Base-by-base conservation (phyloP, 2,797 vertebrate genomes). In the Mormyrus proboscirostris region DNA sequence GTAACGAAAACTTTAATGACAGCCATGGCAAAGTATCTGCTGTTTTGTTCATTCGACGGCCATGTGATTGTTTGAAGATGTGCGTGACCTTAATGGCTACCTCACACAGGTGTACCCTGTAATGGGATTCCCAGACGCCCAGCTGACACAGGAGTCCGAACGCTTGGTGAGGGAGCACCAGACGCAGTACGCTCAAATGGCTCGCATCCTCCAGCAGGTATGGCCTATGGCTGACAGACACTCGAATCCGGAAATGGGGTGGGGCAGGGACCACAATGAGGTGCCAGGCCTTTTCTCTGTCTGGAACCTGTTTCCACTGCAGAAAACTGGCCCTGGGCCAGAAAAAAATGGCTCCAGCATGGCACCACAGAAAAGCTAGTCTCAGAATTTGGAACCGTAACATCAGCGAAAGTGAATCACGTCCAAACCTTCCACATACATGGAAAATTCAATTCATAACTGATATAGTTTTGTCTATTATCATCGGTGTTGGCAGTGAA, bases 181-280 rank as follows among this genome's bases (percentile, higher is more conserved):
- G 88, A 33, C 69, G 25, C 95, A 92, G 87, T 95, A 92, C 91
- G 91, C 92, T 44, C 93, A 93, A 79, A 92, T 93, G 0, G 93
- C 94, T 85, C 95, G 94, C 44, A 94, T 97, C 89, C 89, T 97
- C 3, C 96, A 96, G 87, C 96, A 97, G 96, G 97, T 97, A 92
- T 76, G 87, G 76, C 76, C 29, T 33, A 33, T 5, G 10, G 25
- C 65, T 69, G 25, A 69, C 65, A 4, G n/a, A 29, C 29, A 33
- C 62, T 69, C 25, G 0, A 69, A 29, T 69, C 65, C 10, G 0
- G 1, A 14, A 33, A 29, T 12, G 25, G 65, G 29, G 62, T 14
- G 14, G 14, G 12, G 14, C 14, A 2, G 7, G 3, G 65, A 29
- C 4, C 25, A 33, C 59, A 25, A 25, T 10, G 8, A 25, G 59